A percentile compares a stretch with the other conserved stretches of the same genome.
Evolutionary conservation across 2,113 vertebrate species (phyloP).

Genomic region (Mastomys natalensis): DNA sequence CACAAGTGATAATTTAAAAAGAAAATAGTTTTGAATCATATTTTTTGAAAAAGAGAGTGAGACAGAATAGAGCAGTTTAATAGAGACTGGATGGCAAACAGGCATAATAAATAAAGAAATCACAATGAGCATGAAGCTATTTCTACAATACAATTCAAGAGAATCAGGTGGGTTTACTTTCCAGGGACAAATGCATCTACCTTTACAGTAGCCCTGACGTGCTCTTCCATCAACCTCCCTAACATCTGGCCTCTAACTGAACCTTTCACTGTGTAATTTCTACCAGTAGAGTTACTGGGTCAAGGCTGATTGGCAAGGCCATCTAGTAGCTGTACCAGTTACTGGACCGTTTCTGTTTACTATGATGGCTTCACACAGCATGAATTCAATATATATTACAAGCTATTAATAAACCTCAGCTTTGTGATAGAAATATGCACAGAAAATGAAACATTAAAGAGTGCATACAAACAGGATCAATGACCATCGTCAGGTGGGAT

Average conservation of each 20-base stretch:
- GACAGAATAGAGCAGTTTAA: not conserved
- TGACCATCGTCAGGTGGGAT: not conserved
- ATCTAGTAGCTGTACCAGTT: not conserved
- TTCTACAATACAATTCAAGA: conserved; percentile 41
- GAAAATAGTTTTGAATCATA: not conserved
- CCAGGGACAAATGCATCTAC: not conserved
- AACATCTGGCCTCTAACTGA: not conserved
- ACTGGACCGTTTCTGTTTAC: not conserved
- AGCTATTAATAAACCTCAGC: not conserved
- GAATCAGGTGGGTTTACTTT: not conserved
- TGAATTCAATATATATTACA: conserved; percentile 22
- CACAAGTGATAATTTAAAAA: not conserved
- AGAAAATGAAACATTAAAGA: conserved; percentile 1
- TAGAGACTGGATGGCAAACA: not conserved
- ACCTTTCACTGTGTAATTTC: not conserved
- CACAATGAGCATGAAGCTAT: not conserved
- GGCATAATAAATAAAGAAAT: conserved; percentile 9
- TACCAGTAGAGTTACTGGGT: not conserved
- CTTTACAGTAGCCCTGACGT: not conserved
- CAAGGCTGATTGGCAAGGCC: not conserved
- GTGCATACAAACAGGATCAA: not conserved
- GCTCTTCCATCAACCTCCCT: not conserved
- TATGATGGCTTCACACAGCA: not conserved
- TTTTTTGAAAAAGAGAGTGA: not conserved
- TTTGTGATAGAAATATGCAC: not conserved